Conservation (phyloP, 2,797 vertebrate genomes). For the Cephalopachus bancanus region DNA sequence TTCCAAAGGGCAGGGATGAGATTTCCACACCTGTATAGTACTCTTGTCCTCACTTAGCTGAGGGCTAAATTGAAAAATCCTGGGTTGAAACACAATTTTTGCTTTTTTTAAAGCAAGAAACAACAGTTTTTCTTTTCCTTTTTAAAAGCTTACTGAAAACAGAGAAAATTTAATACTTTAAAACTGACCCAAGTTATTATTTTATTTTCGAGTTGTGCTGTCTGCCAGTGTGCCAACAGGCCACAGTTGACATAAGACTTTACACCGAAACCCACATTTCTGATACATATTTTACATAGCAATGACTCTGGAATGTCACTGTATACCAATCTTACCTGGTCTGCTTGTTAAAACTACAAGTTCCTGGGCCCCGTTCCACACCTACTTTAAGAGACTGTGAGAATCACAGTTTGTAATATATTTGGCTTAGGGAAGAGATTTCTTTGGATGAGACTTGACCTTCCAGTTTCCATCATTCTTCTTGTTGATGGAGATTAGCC, state of each 20-base stretch:
- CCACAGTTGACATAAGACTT: conserved; percentile 9
- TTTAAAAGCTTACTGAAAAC: not conserved
- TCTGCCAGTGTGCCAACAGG: not conserved
- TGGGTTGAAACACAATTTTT: not conserved
- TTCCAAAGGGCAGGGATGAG: not conserved
- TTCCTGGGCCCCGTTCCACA: not conserved
- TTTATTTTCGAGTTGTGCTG: conserved; percentile 15
- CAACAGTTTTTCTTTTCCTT: not conserved
- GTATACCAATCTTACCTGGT: not conserved
- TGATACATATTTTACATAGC: conserved; percentile 35
- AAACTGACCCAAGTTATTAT: not conserved
- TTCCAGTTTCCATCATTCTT: not conserved
- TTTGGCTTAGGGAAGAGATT: not conserved
- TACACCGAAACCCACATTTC: not conserved
- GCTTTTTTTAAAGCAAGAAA: not conserved
- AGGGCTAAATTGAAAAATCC: conserved; percentile 21
- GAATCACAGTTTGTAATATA: not conserved
- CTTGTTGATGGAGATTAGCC: not conserved
- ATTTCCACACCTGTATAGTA: not conserved
- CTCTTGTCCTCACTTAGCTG: not conserved
- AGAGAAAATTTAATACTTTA: conserved; percentile 34
- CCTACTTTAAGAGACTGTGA: not conserved
- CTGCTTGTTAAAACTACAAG: conserved; percentile 21
- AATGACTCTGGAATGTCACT: not conserved
- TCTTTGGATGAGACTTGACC: not conserved